Base-by-base conservation (phyloP, 2,113 vertebrate species). In the Arenaria interpres region DNA sequence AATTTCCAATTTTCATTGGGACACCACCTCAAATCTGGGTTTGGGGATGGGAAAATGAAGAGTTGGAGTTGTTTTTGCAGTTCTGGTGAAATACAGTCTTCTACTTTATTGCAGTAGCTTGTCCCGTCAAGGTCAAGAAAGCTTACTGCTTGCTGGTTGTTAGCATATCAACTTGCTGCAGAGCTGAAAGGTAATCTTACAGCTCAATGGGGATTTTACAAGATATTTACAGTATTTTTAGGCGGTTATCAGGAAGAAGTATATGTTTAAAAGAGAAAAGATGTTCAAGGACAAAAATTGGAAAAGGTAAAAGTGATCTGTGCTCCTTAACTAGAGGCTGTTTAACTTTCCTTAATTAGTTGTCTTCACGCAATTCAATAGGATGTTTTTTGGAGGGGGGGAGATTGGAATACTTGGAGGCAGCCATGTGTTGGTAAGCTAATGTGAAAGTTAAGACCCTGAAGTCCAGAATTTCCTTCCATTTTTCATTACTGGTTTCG, bases 131-230 rank as follows among this genome's bases (percentile, higher is more conserved):
- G 95, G 95, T 96, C 95, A 96, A 12, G 92, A 88, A 83, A 95
- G 93, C 93, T 96, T 90, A 94, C 67, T 76, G 72, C 85, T 93
- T 60, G 51, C 89, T 89, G 90, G 71, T 78, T 97, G 74, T 97
- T 97, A 96, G 91, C 96, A 90, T 97, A 97, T 97, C 96, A 95
- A 87, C 92, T 81, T 81, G 88, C 91, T 95, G 85, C 95, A 89
- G 80, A 95, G 77, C 95, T 96, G 92, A 96, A 96, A 96, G 83
- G 93, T 95, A 95, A 96, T 97, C 96, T 97, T 86, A 54, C 83
- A 96, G 91, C 74, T 95, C 96, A 93, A 56, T n/a, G 4, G 88
- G 90, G 96, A 96, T 97, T 97, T 94, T 93, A 54, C 77, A 88
- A 83, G 90, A 87, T 96, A 92, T 96, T 96, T 90, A 75, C 56